Percentiles rank a stretch among this genome's conserved stretches.
Conservation (phyloP, 2,888 invertebrate genomes). For the Malachius bipustulatus region DNA sequence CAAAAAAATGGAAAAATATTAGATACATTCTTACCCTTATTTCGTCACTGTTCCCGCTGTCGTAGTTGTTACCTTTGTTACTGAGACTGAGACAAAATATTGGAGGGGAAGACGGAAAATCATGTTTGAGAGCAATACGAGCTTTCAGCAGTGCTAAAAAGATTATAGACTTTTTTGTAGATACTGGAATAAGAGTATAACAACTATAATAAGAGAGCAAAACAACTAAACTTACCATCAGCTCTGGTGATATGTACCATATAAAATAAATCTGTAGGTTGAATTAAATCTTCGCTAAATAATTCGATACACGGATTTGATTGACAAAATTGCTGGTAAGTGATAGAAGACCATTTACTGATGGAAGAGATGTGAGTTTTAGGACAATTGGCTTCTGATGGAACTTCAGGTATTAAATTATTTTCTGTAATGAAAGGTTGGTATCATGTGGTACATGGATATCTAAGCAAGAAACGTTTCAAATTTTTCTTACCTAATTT, state of each 20-base stretch:
- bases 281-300: constrained; percentile 47
- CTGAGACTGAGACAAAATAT: constrained; percentile 63
- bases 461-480: too few species aligned
- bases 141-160: constrained; percentile 60
- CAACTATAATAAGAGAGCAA: too few species aligned
- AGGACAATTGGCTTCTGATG: constrained; percentile 33
- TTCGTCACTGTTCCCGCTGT: constrained; percentile 55
- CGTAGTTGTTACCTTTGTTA: constrained; percentile 57
- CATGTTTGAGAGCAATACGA: constrained; percentile 64
- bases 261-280: constrained; percentile 57
- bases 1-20: too few species aligned
- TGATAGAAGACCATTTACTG: constrained; percentile 56
- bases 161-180: constrained; percentile 13
- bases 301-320: constrained; percentile 41
- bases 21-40: constrained; percentile 48
- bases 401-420: constrained; percentile 28
- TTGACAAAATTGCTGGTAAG: constrained; percentile 54
- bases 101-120: constrained; percentile 70
- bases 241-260: constrained; percentile 68
- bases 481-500: constrained; percentile 37
- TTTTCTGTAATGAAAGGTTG: constrained; percentile 29
- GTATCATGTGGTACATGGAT: too few species aligned
- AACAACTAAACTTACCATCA: constrained; percentile 40
- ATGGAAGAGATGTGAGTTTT: constrained; percentile 47
- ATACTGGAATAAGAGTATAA: constrained; percentile 3